Percentiles rank a stretch among this genome's conserved stretches.
Evolutionary conservation across 2,113 vertebrate species (phyloP).

Genomic region (Petromus typicus): DNA sequence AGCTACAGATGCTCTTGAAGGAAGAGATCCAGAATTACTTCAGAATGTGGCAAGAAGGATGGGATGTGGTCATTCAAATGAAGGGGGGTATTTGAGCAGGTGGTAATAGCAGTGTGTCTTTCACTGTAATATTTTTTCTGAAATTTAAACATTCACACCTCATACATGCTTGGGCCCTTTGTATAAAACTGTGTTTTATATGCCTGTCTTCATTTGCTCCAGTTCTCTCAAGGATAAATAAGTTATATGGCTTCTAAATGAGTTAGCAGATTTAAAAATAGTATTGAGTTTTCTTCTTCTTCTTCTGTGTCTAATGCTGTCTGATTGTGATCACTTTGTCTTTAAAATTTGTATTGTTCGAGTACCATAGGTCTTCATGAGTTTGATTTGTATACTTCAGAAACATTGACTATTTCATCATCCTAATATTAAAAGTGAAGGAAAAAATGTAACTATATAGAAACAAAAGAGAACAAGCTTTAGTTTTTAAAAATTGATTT

Average conservation of each 20-base stretch:
- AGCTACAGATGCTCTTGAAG: too few relatives aligned
- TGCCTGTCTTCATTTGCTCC: not conserved
- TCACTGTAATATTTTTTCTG: too few relatives aligned
- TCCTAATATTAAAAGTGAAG: not conserved
- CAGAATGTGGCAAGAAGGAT: too few relatives aligned
- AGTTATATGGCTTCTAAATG: not conserved
- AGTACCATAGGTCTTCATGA: not conserved
- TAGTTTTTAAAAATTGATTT: not conserved
- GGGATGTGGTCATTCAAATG: too few relatives aligned
- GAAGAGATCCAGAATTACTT: too few relatives aligned
- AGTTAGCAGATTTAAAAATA: slow-evolving; percentile 50
- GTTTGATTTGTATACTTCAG: slow-evolving; percentile 32
- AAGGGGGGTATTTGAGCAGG: too few relatives aligned
- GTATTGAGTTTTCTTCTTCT: not conserved
- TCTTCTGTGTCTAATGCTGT: not conserved
- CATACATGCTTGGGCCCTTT: not conserved
- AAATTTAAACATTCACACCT: not conserved
- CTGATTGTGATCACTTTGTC: not conserved
- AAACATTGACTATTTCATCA: slow-evolving; percentile 36
- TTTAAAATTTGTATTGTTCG: slow-evolving; percentile 19
- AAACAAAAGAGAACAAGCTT: not conserved
- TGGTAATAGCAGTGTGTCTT: not conserved
- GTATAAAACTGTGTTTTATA: not conserved
- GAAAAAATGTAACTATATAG: not conserved
- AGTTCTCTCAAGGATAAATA: slow-evolving; percentile 36